These are phyloP conservation scores for Xestia sexstrigata DNA, from an alignment of 2,888 invertebrate species.

Conservation along the genomic window DNA sequence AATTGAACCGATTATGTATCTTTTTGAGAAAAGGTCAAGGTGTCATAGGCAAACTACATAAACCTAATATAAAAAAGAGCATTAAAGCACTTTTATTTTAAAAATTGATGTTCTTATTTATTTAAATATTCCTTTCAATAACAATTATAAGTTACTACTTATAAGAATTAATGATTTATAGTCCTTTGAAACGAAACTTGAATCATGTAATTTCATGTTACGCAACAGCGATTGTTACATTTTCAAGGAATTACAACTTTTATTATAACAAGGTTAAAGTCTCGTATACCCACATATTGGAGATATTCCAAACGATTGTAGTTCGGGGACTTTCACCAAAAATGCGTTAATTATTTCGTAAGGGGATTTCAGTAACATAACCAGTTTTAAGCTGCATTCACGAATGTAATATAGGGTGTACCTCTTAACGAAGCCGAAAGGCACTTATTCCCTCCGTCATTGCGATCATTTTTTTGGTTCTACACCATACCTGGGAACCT, in stretches of 20 bases:
- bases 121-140: neutral
- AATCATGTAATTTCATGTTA: slow-evolving; percentile 49
- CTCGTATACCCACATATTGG: slow-evolving; percentile 24
- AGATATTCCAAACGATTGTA: slow-evolving; percentile 29
- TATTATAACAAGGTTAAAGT: slow-evolving; percentile 56
- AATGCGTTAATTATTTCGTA: slow-evolving; percentile 42
- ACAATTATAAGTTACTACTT: no score
- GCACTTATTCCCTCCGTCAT: no score
- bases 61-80: neutral
- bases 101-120: neutral
- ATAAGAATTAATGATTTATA: slow-evolving; percentile 26
- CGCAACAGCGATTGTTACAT: slow-evolving; percentile 52
- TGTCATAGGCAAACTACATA: neutral
- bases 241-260: slow-evolving; percentile 66
- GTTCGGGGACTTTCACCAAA: slow-evolving; percentile 54
- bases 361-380: slow-evolving; percentile 23
- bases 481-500: no score
- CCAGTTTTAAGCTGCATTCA: slow-evolving; percentile 25
- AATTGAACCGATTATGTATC: slow-evolving; percentile 32
- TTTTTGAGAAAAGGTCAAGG: slow-evolving; percentile 57
- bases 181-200: slow-evolving; percentile 42
- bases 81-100: neutral
- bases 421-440: no score
- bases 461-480: no score
- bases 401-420: neutral